A percentile compares a stretch with the other conserved stretches of the same genome.
phyloP scores from a whole-genome alignment of 2,113 vertebrate genomes.

The Sceloporus undulatus region DNA sequence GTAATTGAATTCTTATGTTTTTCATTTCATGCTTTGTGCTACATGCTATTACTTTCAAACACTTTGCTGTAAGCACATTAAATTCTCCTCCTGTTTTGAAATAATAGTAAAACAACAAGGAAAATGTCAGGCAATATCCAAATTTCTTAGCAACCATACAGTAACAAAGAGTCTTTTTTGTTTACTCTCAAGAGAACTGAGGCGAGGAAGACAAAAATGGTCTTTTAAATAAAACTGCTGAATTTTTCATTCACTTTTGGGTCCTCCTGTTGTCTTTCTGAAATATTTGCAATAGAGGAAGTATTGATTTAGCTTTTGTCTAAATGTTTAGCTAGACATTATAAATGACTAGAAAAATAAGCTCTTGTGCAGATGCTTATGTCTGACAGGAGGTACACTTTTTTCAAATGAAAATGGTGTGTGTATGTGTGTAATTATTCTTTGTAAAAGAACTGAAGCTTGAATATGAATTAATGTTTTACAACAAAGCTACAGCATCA shows the following conservation, averaged over 20 bases:
- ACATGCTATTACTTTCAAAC: conserved; percentile 19
- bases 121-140: conserved; percentile 21
- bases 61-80: conserved; percentile 37
- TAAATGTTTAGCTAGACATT: conserved; percentile 22
- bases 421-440: neutral
- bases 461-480: conserved; percentile 14
- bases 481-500: neutral
- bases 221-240: neutral
- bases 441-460: neutral
- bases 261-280: neutral
- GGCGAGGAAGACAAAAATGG: neutral
- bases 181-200: conserved; percentile 22
- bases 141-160: conserved; percentile 20
- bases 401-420: neutral
- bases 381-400: conserved; percentile 14
- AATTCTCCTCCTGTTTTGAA: conserved; percentile 33
- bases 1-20: conserved; percentile 26
- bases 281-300: conserved; percentile 41
- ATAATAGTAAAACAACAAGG: conserved; percentile 31
- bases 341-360: conserved; percentile 7
- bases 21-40: conserved; percentile 18
- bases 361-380: neutral
- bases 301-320: conserved; percentile 27
- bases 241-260: too few relatives aligned
- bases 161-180: conserved; percentile 21